phyloP scores from a whole-genome alignment of 53 echinoderm and acorn worm genomes.

The Antedon mediterranea region DNA sequence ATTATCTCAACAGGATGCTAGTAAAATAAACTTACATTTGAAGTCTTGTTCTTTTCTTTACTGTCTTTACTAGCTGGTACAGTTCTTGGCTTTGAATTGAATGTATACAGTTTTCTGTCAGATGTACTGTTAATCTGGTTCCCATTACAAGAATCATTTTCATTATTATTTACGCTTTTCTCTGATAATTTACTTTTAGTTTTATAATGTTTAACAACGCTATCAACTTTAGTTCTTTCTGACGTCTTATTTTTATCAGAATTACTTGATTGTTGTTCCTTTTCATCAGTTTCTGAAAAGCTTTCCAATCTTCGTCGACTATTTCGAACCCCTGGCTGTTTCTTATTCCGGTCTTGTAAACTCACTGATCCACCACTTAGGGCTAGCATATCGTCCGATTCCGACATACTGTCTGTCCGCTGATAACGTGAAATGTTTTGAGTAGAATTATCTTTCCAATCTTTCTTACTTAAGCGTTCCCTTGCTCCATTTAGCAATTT shows the following conservation, averaged over 20 bases:
- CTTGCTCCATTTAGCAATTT: conserved; percentile 3
- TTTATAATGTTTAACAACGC: not conserved
- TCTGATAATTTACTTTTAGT: not conserved
- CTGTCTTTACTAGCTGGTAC: conserved; percentile 38
- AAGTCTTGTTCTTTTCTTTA: not conserved
- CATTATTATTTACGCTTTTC: not conserved
- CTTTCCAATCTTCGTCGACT: conserved; percentile 58
- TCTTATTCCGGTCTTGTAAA: not conserved
- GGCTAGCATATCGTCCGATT: conserved; percentile 44
- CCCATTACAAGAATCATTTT: conserved; percentile 4
- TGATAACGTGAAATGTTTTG: not conserved
- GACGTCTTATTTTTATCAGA: not conserved
- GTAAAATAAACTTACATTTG: not conserved
- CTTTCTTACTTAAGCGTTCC: not conserved
- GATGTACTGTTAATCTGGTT: not conserved
- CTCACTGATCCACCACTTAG: conserved; percentile 15
- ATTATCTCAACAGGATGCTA: no score
- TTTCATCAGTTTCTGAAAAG: conserved; percentile 56
- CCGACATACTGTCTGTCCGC: conserved; percentile 54
- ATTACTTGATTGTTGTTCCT: conserved; percentile 17
- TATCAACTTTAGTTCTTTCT: not conserved
- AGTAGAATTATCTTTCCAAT: not conserved
- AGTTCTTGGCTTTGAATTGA: conserved; percentile 68
- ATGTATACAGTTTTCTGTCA: conserved; percentile 62
- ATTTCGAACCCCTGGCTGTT: conserved; percentile 31